Evolutionary conservation across 2,113 vertebrate genomes (phyloP).

Genomic region (Siphamia tubifer): DNA sequence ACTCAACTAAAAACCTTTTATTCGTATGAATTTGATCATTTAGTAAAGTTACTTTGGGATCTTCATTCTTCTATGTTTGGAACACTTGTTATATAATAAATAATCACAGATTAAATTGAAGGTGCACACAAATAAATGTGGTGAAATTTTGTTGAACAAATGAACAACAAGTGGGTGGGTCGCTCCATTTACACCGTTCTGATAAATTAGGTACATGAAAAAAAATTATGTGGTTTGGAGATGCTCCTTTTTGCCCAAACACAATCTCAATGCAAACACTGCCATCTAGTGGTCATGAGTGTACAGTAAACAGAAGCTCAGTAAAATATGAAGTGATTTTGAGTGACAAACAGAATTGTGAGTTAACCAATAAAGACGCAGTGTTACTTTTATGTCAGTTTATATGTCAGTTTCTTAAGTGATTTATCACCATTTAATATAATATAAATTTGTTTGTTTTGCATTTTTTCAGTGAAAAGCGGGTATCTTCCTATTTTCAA

Average conservation of each 20-base stretch:
- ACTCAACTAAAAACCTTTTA: neutral
- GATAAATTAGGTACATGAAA: slow-evolving; percentile 19
- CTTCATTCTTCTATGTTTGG: neutral
- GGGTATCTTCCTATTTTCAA: too few species aligned
- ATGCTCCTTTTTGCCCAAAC: neutral
- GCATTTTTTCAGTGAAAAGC: too few species aligned
- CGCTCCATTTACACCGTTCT: slow-evolving; percentile 2
- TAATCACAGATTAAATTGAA: neutral
- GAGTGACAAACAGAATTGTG: too few species aligned
- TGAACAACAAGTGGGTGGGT: neutral
- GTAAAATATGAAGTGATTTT: too few species aligned
- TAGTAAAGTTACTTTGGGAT: neutral
- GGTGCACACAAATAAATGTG: slow-evolving; percentile 19
- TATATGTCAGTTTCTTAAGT: too few species aligned
- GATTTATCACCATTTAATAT: too few species aligned
- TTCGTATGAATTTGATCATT: neutral
- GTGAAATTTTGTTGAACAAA: slow-evolving; percentile 6
- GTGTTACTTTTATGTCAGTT: too few species aligned
- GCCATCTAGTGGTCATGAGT: slow-evolving; percentile 65
- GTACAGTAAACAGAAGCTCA: neutral
- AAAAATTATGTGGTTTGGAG: slow-evolving; percentile 7
- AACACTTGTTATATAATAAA: too few species aligned
- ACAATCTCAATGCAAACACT: slow-evolving; percentile 34
- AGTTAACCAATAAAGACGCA: too few species aligned
- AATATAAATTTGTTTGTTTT: too few species aligned